Evolutionary conservation across 2,888 invertebrate species (phyloP).

Genomic region (Pterostichus niger): DNA sequence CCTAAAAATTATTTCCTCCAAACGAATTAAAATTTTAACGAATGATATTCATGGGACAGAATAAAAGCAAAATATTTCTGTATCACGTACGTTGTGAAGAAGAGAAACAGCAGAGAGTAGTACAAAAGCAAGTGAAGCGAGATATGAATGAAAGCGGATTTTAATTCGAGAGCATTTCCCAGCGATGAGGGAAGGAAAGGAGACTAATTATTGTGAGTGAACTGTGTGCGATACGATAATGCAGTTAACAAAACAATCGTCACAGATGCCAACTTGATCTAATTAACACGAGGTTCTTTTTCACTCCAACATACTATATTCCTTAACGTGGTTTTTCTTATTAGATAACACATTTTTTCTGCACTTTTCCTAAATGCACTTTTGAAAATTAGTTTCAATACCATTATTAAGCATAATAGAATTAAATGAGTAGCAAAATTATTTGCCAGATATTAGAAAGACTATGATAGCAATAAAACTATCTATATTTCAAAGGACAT

Average conservation of each 20-base stretch:
- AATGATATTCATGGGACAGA: constrained; percentile 28
- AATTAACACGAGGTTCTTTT: constrained; percentile 36
- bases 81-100: background rate
- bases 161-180: constrained; percentile 9
- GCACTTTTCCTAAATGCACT: background rate
- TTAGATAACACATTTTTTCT: background rate
- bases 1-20: background rate
- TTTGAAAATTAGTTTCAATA: background rate
- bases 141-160: constrained; percentile 13
- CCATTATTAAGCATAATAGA: too few species aligned
- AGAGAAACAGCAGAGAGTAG: constrained; percentile 17
- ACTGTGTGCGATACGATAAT: constrained; percentile 46
- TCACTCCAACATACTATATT: background rate
- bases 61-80: constrained; percentile 40
- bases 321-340: background rate
- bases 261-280: constrained; percentile 23
- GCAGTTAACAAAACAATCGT: constrained; percentile 49
- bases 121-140: background rate
- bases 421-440: too few species aligned
- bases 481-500: too few species aligned
- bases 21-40: constrained; percentile 42
- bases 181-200: background rate
- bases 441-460: too few species aligned
- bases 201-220: constrained; percentile 52
- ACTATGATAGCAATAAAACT: too few species aligned